phyloP scores from a whole-genome alignment of 2,888 invertebrate species.

The Eupithecia centaureata region DNA sequence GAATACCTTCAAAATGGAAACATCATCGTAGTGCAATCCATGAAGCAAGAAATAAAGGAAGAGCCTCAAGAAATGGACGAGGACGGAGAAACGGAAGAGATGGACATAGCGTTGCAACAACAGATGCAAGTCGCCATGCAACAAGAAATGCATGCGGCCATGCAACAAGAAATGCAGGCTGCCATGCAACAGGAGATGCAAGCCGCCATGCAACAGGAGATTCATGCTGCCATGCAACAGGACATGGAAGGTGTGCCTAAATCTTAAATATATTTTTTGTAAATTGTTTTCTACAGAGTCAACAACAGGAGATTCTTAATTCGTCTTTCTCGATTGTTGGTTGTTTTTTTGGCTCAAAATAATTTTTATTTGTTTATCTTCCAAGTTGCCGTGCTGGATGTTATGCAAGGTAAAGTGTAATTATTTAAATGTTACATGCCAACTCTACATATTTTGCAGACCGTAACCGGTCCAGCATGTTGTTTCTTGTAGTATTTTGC shows the following conservation, averaged over 20 bases:
- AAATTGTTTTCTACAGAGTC: no score
- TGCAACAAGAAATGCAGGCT: slow-evolving; percentile 10
- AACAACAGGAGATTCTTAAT: no score
- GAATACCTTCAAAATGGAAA: slow-evolving; percentile 15
- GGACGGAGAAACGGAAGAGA: slow-evolving; percentile 20
- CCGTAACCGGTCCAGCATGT: no score
- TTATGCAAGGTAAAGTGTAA: no score
- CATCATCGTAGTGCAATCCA: slow-evolving; percentile 20
- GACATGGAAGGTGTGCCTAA: neutral
- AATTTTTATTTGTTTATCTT: neutral
- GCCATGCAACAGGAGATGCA: slow-evolving; percentile 9
- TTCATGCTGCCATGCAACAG: neutral
- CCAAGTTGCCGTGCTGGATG: neutral
- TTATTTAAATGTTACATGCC: no score
- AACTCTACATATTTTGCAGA: no score
- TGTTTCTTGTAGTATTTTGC: no score
- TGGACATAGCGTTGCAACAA: slow-evolving; percentile 28
- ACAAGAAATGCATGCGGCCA: slow-evolving; percentile 15
- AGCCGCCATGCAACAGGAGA: neutral
- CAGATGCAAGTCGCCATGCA: slow-evolving; percentile 27
- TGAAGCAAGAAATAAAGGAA: slow-evolving; percentile 45
- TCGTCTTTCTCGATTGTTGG: no score
- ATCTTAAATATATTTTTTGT: no score
- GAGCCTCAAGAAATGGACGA: slow-evolving; percentile 33
- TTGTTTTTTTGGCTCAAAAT: neutral